phyloP scores from a whole-genome alignment of 2,113 vertebrate species.

The Etheostoma spectabile region DNA sequence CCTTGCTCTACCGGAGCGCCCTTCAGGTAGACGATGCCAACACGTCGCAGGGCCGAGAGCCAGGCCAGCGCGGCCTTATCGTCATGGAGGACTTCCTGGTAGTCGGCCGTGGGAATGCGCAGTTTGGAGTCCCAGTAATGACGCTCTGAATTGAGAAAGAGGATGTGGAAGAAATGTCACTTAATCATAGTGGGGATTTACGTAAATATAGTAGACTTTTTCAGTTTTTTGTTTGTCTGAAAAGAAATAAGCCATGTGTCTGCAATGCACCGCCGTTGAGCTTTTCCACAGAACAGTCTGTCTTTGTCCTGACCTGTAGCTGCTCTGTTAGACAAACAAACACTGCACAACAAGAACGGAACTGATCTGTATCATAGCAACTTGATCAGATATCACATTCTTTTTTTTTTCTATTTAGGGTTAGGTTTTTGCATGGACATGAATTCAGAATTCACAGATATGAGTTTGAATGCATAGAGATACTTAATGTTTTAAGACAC shows the following conservation, averaged over 20 bases:
- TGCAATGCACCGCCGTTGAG: not conserved
- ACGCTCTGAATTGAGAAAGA: conserved; percentile 80
- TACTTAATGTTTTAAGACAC: not conserved
- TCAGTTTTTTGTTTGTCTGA: not conserved
- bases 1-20: conserved; percentile 88
- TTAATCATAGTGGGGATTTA: not conserved
- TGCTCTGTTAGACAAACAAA: conserved; percentile 27
- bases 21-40: conserved; percentile 90
- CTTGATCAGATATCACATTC: not conserved
- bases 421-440: not conserved
- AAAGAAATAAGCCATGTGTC: not conserved
- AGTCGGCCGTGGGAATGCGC: conserved; percentile 86
- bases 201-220: not conserved
- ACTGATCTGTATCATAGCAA: not conserved
- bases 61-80: conserved; percentile 89
- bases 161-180: not conserved
- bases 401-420: not conserved
- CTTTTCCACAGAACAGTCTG: not conserved
- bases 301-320: not conserved
- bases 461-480: not conserved
- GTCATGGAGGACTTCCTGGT: conserved; percentile 86
- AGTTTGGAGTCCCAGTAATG: conserved; percentile 90
- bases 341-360: not conserved
- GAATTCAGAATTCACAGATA: not conserved
- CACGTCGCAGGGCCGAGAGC: conserved; percentile 88